Evolutionary conservation across 2,888 invertebrate species (phyloP).

Genomic region (Apocheima hispidaria): DNA sequence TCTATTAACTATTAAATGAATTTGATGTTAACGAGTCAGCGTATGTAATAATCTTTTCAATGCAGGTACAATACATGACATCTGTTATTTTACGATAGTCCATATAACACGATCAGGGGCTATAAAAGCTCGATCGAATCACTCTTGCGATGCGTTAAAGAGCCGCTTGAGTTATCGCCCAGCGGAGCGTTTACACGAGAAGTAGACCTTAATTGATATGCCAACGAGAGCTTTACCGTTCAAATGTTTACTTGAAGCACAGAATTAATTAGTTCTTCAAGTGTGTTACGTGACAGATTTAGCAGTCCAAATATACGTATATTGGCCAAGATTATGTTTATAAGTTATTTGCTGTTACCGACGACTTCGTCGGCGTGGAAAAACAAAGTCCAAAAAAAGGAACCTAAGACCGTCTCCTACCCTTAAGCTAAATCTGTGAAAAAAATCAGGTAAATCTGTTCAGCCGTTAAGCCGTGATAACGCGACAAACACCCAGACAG

Average conservation of each 20-base stretch:
- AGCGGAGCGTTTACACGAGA: slow-evolving; percentile 39
- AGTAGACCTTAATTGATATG: slow-evolving; percentile 57
- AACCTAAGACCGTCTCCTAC: no score
- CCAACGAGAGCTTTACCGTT: slow-evolving; percentile 51
- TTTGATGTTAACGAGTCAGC: slow-evolving; percentile 29
- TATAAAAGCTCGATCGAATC: slow-evolving; percentile 66
- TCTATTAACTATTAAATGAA: background rate
- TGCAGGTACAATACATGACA: slow-evolving; percentile 52
- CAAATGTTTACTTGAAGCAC: slow-evolving; percentile 23
- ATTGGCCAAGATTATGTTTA: background rate
- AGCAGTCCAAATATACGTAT: background rate
- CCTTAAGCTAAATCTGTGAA: no score
- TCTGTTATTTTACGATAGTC: slow-evolving; percentile 66
- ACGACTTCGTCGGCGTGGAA: no score
- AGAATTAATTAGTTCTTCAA: no score
- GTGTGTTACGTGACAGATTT: background rate
- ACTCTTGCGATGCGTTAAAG: slow-evolving; percentile 64
- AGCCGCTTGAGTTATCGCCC: slow-evolving; percentile 58
- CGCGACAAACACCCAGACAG: no score
- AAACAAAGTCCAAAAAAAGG: no score
- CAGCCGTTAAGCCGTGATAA: no score
- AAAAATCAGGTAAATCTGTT: no score
- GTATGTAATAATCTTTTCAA: slow-evolving; percentile 57
- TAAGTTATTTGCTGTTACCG: no score
- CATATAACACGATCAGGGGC: slow-evolving; percentile 71